Conservation (phyloP, 1,140 invertebrate genomes). For the Polyergus mexicanus region DNA sequence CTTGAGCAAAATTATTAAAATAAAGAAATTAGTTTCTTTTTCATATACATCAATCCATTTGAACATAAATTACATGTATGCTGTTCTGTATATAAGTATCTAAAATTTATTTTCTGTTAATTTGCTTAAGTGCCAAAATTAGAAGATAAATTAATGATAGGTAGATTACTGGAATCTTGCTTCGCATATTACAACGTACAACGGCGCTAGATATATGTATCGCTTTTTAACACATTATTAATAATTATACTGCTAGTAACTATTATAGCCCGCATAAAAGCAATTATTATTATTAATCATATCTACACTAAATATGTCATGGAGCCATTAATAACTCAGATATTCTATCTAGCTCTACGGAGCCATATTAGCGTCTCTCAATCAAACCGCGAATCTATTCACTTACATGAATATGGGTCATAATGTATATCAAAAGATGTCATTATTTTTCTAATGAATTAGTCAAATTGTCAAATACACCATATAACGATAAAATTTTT, state of each 20-base stretch:
- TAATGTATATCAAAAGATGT: neutral
- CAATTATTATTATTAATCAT: neutral
- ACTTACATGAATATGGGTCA: neutral
- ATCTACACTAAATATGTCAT: neutral
- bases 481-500: neutral
- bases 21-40: neutral
- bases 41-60: neutral
- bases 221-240: neutral
- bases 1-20: neutral
- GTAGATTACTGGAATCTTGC: conserved; percentile 4
- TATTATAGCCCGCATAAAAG: neutral
- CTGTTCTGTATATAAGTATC: neutral
- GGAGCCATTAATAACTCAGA: conserved; percentile 21
- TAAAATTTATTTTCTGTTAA: neutral
- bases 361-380: neutral
- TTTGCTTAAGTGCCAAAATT: conserved; percentile 4
- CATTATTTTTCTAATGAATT: neutral
- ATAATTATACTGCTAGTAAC: conserved; percentile 27
- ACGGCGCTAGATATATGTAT: neutral
- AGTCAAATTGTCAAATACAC: neutral
- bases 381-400: neutral
- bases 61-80: neutral
- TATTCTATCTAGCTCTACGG: neutral
- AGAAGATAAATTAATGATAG: neutral
- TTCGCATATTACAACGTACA: conserved; percentile 5